Percentiles rank a stretch among this genome's conserved stretches.
Conservation (phyloP, 1,140 invertebrate genomes). For the Aphaenogaster floridana region DNA sequence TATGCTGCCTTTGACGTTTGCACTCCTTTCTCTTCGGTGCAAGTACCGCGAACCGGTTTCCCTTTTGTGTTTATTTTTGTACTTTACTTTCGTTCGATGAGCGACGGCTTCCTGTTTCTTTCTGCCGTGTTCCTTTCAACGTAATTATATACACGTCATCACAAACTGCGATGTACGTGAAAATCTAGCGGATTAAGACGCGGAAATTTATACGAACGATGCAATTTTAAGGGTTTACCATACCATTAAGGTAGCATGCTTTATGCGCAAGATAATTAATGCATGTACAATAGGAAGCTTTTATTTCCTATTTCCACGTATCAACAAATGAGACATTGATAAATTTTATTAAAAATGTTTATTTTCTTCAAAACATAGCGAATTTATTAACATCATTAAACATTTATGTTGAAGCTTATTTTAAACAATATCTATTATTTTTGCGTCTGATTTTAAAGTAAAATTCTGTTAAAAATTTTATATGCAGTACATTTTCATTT, state of each 20-base stretch:
- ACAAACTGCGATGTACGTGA: slow-evolving; percentile 21
- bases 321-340: not conserved
- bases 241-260: slow-evolving; percentile 24
- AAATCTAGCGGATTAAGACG: slow-evolving; percentile 37
- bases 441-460: not conserved
- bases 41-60: slow-evolving; percentile 35
- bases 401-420: not conserved
- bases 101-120: slow-evolving; percentile 35
- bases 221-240: slow-evolving; percentile 11
- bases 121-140: slow-evolving; percentile 22
- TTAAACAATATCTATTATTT: not conserved
- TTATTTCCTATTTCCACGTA: slow-evolving; percentile 4
- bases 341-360: not conserved
- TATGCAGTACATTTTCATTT: not conserved
- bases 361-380: not conserved
- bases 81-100: slow-evolving; percentile 61
- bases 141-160: slow-evolving; percentile 48
- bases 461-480: not conserved
- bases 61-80: slow-evolving; percentile 52
- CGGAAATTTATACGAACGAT: slow-evolving; percentile 42
- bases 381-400: not conserved
- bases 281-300: not conserved
- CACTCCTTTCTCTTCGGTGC: slow-evolving; percentile 39
- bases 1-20: slow-evolving; percentile 2
- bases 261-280: slow-evolving; percentile 41